Base-by-base conservation (phyloP, 2,113 vertebrate genomes). In the Cynoglossus semilaevis region DNA sequence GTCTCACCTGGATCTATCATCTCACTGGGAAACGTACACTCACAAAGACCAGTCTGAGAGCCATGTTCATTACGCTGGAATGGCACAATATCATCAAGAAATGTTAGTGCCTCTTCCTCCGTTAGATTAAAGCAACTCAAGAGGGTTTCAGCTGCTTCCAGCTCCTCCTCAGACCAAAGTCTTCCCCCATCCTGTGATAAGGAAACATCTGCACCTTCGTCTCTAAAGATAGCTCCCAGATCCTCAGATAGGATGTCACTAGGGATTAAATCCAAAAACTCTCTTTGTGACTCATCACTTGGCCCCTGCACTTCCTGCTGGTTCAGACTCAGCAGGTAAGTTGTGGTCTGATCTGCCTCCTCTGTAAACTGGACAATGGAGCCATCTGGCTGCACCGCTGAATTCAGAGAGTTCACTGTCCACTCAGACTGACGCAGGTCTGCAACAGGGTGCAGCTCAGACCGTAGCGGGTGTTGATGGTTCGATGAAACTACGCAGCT, bases 341-440 rank as follows among this genome's bases (percentile, higher is more conserved):
- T 87, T 1, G 88, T 11, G 1, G 75, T 79, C 72, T 84, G 74
- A 50, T 89, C 85, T 67, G 89, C 88, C n/a, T 86, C 83, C 51
- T 49, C 42, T n/a, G 69, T 81, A 0, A 90, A 75, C 76, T 87
- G 68, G 51, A 90, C 2, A 35, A 90, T 15, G 1, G 37, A 34
- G 18, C n/a, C 46, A 6, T 5, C 40, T 0, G 49, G 54, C 11
- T 17, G 55, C 17, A 7, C 3, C 0, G 16, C 13, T 12, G 34
- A 17, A 1, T 0, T 19, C 0, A 8, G 0, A 15, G 5, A 5
- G 8, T 22, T 22, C 15, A 17, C 35, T 9, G 10, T 66, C 69
- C 57, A 54, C 9, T 42, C 35, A 38, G 35, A 16, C 10, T 64
- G 56, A 37, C 88, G 87, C 57, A 88, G 71, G 15, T 81, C 44